A percentile compares a stretch with the other conserved stretches of the same genome.
These are phyloP conservation scores for Anolis apletophallus DNA, from an alignment of 2,797 vertebrate genomes.

Conservation along the genomic window DNA sequence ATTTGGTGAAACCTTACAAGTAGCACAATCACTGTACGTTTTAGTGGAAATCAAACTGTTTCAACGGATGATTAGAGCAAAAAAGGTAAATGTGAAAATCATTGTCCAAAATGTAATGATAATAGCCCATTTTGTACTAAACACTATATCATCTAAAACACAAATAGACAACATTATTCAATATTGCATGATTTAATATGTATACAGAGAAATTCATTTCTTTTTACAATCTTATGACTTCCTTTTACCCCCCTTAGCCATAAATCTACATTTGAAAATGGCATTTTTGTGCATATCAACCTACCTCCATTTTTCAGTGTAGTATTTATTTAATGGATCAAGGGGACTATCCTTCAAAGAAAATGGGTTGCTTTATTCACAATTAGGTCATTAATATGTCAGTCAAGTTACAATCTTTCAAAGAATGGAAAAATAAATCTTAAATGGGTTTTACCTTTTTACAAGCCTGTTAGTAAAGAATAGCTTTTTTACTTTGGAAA, in stretches of 20 bases:
- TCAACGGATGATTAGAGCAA: neutral
- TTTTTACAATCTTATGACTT: slow-evolving; percentile 73
- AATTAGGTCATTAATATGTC: slow-evolving; percentile 76
- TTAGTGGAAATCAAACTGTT: slow-evolving; percentile 21
- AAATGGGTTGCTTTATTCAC: slow-evolving; percentile 74
- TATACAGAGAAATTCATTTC: slow-evolving; percentile 70
- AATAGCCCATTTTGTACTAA: slow-evolving; percentile 41
- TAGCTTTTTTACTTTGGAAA: slow-evolving; percentile 64
- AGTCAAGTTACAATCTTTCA: slow-evolving; percentile 74
- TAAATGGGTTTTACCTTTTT: slow-evolving; percentile 56
- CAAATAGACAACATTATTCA: slow-evolving; percentile 67
- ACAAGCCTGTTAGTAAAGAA: slow-evolving; percentile 64
- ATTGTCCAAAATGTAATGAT: slow-evolving; percentile 18
- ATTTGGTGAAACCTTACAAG: neutral
- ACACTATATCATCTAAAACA: slow-evolving; percentile 60
- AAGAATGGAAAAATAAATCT: slow-evolving; percentile 75
- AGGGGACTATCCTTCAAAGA: slow-evolving; percentile 78
- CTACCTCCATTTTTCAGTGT: slow-evolving; percentile 52
- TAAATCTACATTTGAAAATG: slow-evolving; percentile 68
- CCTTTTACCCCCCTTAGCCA: slow-evolving; percentile 68
- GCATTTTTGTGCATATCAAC: slow-evolving; percentile 66
- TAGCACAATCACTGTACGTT: neutral
- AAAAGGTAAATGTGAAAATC: neutral
- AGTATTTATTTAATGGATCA: slow-evolving; percentile 78
- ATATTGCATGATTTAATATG: slow-evolving; percentile 64